Conservation (phyloP, 2,113 vertebrate species). For the Dicentrarchus labrax region DNA sequence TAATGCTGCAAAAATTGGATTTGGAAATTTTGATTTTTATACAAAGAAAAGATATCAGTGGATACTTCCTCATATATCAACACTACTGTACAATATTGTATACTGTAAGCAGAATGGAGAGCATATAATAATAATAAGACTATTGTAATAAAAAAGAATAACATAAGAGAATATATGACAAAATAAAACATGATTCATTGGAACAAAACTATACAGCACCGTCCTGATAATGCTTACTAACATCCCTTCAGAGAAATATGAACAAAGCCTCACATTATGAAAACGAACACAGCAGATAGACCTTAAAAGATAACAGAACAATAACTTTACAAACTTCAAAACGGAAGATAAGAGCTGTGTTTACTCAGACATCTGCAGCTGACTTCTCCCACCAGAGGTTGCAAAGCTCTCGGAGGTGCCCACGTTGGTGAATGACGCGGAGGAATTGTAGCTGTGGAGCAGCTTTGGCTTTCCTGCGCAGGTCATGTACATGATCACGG, state of each 20-base stretch:
- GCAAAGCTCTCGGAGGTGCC: conserved; percentile 74
- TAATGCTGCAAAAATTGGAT: neutral
- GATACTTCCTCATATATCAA: neutral
- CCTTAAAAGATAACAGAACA: neutral
- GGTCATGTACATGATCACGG: conserved; percentile 24
- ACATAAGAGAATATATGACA: too few relatives aligned
- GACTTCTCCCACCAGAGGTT: conserved; percentile 56
- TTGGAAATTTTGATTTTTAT: neutral
- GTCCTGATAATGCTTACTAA: neutral
- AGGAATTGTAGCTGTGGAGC: conserved; percentile 52
- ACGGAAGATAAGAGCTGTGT: neutral
- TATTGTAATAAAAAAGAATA: neutral
- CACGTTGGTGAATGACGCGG: conserved; percentile 67
- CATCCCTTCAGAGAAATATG: too few relatives aligned
- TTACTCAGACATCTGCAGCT: conserved; percentile 47
- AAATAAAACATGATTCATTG: too few relatives aligned
- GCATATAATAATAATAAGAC: neutral
- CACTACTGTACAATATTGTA: neutral
- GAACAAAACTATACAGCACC: too few relatives aligned
- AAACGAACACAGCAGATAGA: neutral
- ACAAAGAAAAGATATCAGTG: neutral
- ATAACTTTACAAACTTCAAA: neutral
- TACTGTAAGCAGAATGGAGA: neutral
- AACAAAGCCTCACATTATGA: neutral
- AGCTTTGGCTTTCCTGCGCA: conserved; percentile 49